These are phyloP conservation scores for Tenodera sinensis DNA, from an alignment of 2,888 invertebrate species.

Conservation along the genomic window DNA sequence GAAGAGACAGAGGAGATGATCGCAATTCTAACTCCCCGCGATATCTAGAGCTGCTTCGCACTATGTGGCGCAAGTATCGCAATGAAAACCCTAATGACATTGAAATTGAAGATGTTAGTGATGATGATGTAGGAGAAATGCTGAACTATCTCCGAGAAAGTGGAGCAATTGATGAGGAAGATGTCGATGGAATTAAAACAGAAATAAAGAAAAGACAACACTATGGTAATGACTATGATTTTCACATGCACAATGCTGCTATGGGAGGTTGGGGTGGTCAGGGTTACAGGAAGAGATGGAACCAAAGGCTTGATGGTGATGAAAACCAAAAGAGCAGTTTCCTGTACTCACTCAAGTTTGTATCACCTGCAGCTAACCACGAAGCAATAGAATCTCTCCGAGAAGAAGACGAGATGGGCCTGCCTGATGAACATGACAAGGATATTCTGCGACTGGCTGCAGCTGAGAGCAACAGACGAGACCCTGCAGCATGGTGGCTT, in stretches of 20 bases:
- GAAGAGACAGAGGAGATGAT: conserved; percentile 36
- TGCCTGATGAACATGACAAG: conserved; percentile 27
- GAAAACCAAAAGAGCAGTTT: conserved; percentile 24
- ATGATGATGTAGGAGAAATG: conserved; percentile 35
- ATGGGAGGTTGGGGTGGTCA: conserved; percentile 22
- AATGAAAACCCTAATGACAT: conserved; percentile 43
- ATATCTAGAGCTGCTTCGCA: conserved; percentile 53
- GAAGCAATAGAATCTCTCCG: conserved; percentile 28
- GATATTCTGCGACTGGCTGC: conserved; percentile 17
- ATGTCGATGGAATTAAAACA: not conserved
- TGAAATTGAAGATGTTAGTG: conserved; percentile 35
- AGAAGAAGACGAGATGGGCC: conserved; percentile 21
- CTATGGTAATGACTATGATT: conserved; percentile 33
- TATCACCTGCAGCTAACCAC: conserved; percentile 25
- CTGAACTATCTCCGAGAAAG: conserved; percentile 33
- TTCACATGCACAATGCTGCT: conserved; percentile 32
- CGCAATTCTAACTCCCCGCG: conserved; percentile 41
- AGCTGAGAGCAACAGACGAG: not conserved
- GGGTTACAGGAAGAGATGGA: conserved; percentile 20
- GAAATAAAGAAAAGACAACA: conserved; percentile 20
- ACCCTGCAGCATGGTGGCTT: conserved; percentile 1
- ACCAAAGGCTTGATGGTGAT: conserved; percentile 25
- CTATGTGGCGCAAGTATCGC: conserved; percentile 58
- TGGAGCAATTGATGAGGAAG: not conserved
- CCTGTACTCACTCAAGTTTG: conserved; percentile 30